Base-by-base conservation (phyloP, 2,888 invertebrate genomes). In the Sthenelais limicola region DNA sequence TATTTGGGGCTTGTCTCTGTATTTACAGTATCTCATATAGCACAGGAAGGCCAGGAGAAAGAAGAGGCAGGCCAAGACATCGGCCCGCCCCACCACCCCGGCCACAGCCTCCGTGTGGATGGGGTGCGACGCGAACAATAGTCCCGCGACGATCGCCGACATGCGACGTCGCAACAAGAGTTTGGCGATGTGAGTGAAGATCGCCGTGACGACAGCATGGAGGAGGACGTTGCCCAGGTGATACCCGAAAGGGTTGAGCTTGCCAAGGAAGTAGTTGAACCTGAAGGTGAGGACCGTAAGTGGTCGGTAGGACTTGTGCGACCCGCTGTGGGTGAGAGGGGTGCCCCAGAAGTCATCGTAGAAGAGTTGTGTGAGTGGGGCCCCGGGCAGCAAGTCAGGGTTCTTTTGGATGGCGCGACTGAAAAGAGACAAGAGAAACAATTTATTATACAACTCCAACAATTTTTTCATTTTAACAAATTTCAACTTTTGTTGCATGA, bases 271-370 rank as follows among this genome's bases (percentile, higher is more conserved):
- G 89, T 93, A 92, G 90, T 96, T 96, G 79, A 95, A 90, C 81
- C 96, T 92, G 90, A 94, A 96, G 80, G 94, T 93, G 77, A 95
- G 92, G 78, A 95, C 94, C 87, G 94, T 94, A 82, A 98, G 90
- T 68, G 98, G 98, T 43, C 98, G 91, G 90, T 97, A 98, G 72
- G 97, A 97, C 84, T 98, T 98, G 90, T 98, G 98, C 18, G 97
- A 97, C 68, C 97, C 97, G 78, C 93, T 92, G 89, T 96, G 95
- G 80, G 92, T 92, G 82, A 98, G 90, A 74, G 97, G 95, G 51
- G 97, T 98, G 67, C 98, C 98, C 98, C 98, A 98, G 90, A 97
- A 98, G 90, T 98, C 98, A 90, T 98, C 93, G 88, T 92, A 91
- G 86, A 97, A 92, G 81, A 97, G 91, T 80, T 92, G 92, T 81